Evolutionary conservation across 2,888 invertebrate genomes (phyloP).

Genomic region (Pristionchus japonicus): DNA sequence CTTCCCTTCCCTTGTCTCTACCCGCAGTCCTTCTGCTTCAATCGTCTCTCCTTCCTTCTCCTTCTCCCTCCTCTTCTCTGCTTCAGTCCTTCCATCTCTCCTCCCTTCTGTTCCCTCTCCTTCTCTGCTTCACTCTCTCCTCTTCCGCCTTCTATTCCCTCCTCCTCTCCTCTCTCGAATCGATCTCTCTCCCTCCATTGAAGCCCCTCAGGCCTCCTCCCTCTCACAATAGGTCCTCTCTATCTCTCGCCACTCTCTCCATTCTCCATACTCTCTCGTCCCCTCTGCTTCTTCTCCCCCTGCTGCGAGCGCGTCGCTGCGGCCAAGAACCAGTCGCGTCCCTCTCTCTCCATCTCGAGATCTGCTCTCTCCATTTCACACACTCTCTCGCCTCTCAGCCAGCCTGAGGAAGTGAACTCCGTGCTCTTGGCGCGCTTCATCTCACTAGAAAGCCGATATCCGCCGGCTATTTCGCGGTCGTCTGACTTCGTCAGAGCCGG

Average conservation of each 20-base stretch:
- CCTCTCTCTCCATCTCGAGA: background rate
- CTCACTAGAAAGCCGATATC: background rate
- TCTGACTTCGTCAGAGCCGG: background rate
- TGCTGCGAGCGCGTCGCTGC: background rate
- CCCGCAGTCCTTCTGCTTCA: background rate
- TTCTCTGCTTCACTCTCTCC: too few relatives aligned
- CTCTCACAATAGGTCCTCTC: slow-evolving; percentile 7
- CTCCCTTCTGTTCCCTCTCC: background rate
- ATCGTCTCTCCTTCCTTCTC: slow-evolving; percentile 5
- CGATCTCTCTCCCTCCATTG: background rate
- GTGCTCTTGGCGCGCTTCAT: background rate
- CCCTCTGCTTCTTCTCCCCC: slow-evolving; percentile 2
- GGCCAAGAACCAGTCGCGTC: slow-evolving; percentile 9
- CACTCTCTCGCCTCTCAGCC: background rate
- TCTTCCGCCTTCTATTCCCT: too few relatives aligned
- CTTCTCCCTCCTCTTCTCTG: background rate
- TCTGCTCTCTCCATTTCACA: background rate
- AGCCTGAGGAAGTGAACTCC: background rate
- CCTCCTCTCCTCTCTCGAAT: background rate
- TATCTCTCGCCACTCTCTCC: background rate
- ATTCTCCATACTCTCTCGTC: background rate
- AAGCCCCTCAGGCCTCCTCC: background rate
- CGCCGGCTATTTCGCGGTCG: background rate
- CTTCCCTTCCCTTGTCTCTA: slow-evolving; percentile 2
- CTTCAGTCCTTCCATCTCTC: background rate